Percentiles rank a stretch among this genome's conserved stretches.
phyloP scores from a whole-genome alignment of 2,888 invertebrate species.

The Diabrotica balteata region DNA sequence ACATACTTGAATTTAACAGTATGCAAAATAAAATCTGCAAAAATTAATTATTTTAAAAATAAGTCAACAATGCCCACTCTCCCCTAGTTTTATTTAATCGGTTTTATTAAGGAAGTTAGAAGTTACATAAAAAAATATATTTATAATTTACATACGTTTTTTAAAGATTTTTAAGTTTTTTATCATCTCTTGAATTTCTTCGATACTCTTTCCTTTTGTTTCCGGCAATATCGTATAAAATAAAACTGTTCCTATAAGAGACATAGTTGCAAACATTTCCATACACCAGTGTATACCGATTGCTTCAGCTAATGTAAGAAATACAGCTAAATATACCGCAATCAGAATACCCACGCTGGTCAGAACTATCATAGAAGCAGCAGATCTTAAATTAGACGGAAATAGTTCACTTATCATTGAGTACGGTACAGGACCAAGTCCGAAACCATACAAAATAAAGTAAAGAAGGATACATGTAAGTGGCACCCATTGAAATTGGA shows the following conservation, averaged over 20 bases:
- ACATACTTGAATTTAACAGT: too few relatives aligned
- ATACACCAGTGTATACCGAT: constrained; percentile 24
- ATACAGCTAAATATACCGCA: not conserved
- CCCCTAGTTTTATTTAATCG: too few relatives aligned
- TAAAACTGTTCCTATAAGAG: constrained; percentile 10
- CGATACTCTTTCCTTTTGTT: constrained; percentile 27
- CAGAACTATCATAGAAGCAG: constrained; percentile 12
- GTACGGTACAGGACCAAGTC: constrained; percentile 24
- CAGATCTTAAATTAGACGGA: constrained; percentile 19
- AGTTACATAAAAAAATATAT: too few relatives aligned
- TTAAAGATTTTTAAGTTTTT: not conserved
- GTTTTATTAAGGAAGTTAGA: too few relatives aligned
- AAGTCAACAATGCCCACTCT: too few relatives aligned
- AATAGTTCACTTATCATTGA: constrained; percentile 22
- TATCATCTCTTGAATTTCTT: constrained; percentile 17
- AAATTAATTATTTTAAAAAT: too few relatives aligned
- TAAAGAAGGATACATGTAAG: constrained; percentile 3
- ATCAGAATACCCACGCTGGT: not conserved
- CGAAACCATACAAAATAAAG: constrained; percentile 16
- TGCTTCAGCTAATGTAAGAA: constrained; percentile 13
- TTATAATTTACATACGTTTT: too few relatives aligned
- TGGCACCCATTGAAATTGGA: not conserved
- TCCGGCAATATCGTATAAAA: constrained; percentile 26
- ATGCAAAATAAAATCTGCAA: too few relatives aligned
- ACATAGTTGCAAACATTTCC: constrained; percentile 17